Percentiles rank a stretch among this genome's conserved stretches.
Evolutionary conservation across 2,888 invertebrate species (phyloP).

Genomic region (Plebejus anna): DNA sequence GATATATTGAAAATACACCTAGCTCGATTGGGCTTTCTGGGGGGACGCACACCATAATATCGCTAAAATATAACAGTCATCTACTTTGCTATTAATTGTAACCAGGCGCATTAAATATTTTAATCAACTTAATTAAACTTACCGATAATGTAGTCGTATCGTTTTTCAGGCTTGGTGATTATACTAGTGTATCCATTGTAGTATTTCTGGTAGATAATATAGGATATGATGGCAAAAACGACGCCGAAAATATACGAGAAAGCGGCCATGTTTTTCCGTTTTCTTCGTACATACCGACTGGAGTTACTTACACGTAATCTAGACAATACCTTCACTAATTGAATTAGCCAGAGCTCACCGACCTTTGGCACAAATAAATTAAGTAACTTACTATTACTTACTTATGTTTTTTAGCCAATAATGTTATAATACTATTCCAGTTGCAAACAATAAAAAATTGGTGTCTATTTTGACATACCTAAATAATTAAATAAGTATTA

Average conservation of each 20-base stretch:
- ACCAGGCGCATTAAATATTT: not conserved
- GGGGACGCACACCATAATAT: not conserved
- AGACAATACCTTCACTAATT: conserved; percentile 52
- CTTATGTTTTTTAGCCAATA: too few species aligned
- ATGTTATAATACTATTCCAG: too few species aligned
- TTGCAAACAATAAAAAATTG: too few species aligned
- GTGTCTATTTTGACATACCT: too few species aligned
- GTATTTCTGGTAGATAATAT: conserved; percentile 62
- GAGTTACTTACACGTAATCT: conserved; percentile 47
- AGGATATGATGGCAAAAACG: conserved; percentile 55
- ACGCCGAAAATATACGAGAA: conserved; percentile 56
- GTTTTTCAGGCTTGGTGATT: conserved; percentile 57
- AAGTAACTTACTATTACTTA: too few species aligned
- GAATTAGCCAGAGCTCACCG: conserved; percentile 57
- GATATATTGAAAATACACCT: too few species aligned
- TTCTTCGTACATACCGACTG: conserved; percentile 33
- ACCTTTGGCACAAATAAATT: conserved; percentile 30
- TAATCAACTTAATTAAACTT: conserved; percentile 36
- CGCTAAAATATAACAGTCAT: not conserved
- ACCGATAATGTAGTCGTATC: conserved; percentile 73
- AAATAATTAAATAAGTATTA: too few species aligned
- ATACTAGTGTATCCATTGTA: conserved; percentile 55
- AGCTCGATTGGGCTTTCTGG: too few species aligned
- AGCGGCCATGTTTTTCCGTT: conserved; percentile 48
- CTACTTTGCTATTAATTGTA: conserved; percentile 26